A percentile compares a stretch with the other conserved stretches of the same genome.
Conservation (phyloP, 2,113 vertebrate genomes). For the Nothoprocta pentlandii region DNA sequence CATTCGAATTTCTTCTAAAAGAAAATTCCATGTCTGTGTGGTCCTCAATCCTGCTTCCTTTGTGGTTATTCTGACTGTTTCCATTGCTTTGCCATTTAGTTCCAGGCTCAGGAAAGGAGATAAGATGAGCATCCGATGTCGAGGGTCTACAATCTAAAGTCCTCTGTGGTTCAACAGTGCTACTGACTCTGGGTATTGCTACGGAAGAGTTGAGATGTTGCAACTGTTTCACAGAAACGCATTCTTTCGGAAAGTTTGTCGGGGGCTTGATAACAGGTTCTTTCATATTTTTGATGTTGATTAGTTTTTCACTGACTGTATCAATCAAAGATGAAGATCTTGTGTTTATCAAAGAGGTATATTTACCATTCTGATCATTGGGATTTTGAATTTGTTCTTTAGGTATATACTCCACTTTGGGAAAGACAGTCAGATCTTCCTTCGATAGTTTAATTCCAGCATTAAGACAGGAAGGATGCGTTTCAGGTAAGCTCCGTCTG, state of each 20-base stretch:
- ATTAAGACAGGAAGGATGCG: slow-evolving; percentile 75
- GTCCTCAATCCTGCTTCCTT: slow-evolving; percentile 63
- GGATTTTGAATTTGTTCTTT: slow-evolving; percentile 60
- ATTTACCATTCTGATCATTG: slow-evolving; percentile 61
- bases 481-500: slow-evolving; percentile 75
- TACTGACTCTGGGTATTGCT: slow-evolving; percentile 39
- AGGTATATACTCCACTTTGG: slow-evolving; percentile 57
- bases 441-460: slow-evolving; percentile 64
- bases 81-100: slow-evolving; percentile 38
- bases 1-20: slow-evolving; percentile 65
- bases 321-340: slow-evolving; percentile 28
- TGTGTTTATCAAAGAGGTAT: slow-evolving; percentile 42
- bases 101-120: slow-evolving; percentile 41
- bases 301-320: slow-evolving; percentile 33
- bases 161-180: slow-evolving; percentile 66
- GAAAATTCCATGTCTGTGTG: slow-evolving; percentile 46
- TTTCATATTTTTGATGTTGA: slow-evolving; percentile 48
- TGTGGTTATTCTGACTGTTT: slow-evolving; percentile 32
- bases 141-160: slow-evolving; percentile 73
- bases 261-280: slow-evolving; percentile 50
- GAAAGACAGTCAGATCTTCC: slow-evolving; percentile 50
- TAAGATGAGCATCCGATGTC: slow-evolving; percentile 63
- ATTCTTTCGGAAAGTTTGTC: slow-evolving; percentile 65
- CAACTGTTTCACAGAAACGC: slow-evolving; percentile 20
- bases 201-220: slow-evolving; percentile 41